Percentiles rank a stretch among this genome's conserved stretches.
Evolutionary conservation across 2,113 vertebrate genomes (phyloP).

Genomic region (Cyphomyrus plagiostoma): DNA sequence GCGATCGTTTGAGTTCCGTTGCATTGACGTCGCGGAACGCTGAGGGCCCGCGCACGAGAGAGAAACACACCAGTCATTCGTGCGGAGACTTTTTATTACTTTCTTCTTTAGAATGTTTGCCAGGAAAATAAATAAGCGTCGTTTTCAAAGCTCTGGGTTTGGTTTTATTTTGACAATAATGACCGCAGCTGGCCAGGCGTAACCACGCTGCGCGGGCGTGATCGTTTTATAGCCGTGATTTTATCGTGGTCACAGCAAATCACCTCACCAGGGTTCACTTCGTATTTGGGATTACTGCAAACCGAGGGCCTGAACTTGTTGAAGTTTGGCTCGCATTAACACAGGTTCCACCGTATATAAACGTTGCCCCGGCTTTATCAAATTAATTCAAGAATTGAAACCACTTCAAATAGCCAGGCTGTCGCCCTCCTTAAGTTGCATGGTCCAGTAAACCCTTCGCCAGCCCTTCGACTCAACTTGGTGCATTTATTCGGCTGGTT

Average conservation of each 20-base stretch:
- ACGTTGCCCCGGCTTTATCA: neutral
- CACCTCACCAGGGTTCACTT: neutral
- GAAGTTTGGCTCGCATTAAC: neutral
- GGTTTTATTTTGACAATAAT: neutral
- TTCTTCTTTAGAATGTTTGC: neutral
- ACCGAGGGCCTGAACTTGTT: neutral
- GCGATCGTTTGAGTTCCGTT: neutral
- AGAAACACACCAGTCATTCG: neutral
- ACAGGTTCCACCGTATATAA: neutral
- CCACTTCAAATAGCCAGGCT: neutral
- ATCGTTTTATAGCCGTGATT: neutral
- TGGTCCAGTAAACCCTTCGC: neutral
- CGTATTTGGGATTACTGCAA: neutral
- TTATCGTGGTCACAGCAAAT: neutral
- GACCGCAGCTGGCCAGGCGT: neutral
- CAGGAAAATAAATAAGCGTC: neutral
- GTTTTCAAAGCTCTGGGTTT: neutral
- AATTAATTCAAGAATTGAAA: conserved; percentile 2
- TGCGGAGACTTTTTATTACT: neutral
- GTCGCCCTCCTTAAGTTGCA: neutral
- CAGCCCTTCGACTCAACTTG: neutral
- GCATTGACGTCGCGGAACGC: neutral
- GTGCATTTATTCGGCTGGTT: neutral
- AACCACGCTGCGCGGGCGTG: neutral
- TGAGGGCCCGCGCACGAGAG: neutral